Base-by-base conservation (phyloP, 2,888 invertebrate genomes). In the Furcula furcula region DNA sequence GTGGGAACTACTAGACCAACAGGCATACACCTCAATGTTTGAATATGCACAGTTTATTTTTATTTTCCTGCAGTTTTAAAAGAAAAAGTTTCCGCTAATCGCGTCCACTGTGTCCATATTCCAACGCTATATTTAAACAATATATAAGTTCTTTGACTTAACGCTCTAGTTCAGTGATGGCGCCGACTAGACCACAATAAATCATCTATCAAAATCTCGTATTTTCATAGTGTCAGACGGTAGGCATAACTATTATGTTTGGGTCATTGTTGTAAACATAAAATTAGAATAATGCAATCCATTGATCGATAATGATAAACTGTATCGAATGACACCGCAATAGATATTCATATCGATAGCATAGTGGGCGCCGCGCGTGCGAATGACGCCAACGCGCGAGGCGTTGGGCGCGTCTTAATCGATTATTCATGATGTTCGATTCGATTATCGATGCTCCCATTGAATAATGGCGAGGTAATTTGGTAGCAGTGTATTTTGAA, bases 221-320 rank as follows among this genome's bases (percentile, higher is more conserved):
- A 18, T n/a, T n/a, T n/a, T n/a, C n/a, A n/a, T n/a, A n/a, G n/a
- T n/a, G n/a, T n/a, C n/a, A n/a, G n/a, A n/a, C n/a, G n/a, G n/a
- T n/a, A n/a, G n/a, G n/a, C n/a, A n/a, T n/a, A n/a, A n/a, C n/a
- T n/a, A n/a, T n/a, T n/a, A n/a, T n/a, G n/a, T n/a, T n/a, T n/a
- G n/a, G n/a, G n/a, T n/a, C 23, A 23, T 4, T 12, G 23, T 7
- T 23, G 23, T 7, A 23, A 23, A 12, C 23, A 12, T 4, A 16
- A 23, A 23, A 22, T 22, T 9, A 10, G 11, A 46, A 44, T 33
- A 44, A 40, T 42, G 35, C 41, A 45, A 46, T 46, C 41, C 40
- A 55, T 50, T 25, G 38, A 56, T 43, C n/a, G 29, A 27, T 1
- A 23, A 28, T 19, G 45, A 40, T 51, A 51, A 54, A 42, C 37